Base-by-base conservation (phyloP, 2,888 invertebrate genomes). In the Polietes domitor region DNA sequence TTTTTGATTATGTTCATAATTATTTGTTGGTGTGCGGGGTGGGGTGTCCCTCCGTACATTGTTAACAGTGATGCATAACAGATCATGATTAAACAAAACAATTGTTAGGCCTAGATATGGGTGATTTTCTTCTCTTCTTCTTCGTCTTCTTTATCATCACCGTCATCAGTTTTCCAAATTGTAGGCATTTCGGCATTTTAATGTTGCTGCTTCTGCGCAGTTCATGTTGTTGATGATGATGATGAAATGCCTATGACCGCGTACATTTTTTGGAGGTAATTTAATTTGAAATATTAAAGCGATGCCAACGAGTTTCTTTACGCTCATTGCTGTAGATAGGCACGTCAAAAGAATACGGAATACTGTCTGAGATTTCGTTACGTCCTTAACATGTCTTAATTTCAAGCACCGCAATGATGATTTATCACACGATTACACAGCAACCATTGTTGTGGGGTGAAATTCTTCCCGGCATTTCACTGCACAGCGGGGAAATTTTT, bases 1-100 rank as follows among this genome's bases (percentile, higher is more conserved):
- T 65, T 43, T 80, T 75, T 76, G 41, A 77, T 55, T 73, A 74
- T 2, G 43, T 7, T 70, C 32, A 7, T 68, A 43, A 68, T 68
- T 41, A 21, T 15, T 43, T 15, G 10, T 3, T n/a, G n/a, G 17
- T 32, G n/a, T n/a, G n/a, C n/a, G 10, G 37, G 12, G 37, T 37
- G 6, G 37, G 7, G 4, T 63, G n/a, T 37, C 2, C 4, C 24
- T 26, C 2, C 17, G 65, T 41, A 24, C 47, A 28, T 77, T 58
- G 70, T 61, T 77, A 70, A 61, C 32, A 19, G 21, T 77, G 61
- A 61, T 71, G 53, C 19, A 43, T 26, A 28, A 43, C 47, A 41
- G 61, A 61, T 71, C 47, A 61, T 77, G 15, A 77, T 50, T 71
- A 47, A 19, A 12, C 1, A 37, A 65, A 37, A 37, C 37, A 17